Percentiles rank a stretch among this genome's conserved stretches.
Conservation (phyloP, 2,797 vertebrate genomes). For the Fringilla coelebs region DNA sequence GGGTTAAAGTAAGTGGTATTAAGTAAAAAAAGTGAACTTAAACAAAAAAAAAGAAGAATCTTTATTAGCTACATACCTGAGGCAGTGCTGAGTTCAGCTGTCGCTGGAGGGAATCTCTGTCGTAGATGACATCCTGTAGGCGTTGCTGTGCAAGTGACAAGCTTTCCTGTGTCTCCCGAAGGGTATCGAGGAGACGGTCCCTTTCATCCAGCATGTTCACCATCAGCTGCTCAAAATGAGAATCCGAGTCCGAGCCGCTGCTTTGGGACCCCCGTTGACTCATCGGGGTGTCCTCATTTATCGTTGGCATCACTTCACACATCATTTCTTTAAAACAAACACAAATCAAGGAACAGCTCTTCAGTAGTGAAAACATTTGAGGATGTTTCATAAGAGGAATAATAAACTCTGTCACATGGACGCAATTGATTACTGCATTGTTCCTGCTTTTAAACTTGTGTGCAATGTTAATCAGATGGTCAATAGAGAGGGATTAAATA, state of each 20-base stretch:
- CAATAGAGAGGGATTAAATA: conserved; percentile 16
- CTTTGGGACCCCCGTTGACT: conserved; percentile 97
- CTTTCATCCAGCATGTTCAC: conserved; percentile 99
- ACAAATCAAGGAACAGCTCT: background rate
- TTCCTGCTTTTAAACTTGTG: conserved; percentile 33
- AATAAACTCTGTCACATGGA: conserved; percentile 18
- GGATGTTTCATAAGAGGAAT: background rate
- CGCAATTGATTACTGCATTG: conserved; percentile 40
- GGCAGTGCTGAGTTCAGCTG: conserved; percentile 97
- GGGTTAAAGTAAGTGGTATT: background rate
- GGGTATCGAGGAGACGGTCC: conserved; percentile 94
- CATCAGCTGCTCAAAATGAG: conserved; percentile 99
- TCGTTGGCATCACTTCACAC: conserved; percentile 94
- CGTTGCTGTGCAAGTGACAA: conserved; percentile 92
- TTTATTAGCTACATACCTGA: conserved; percentile 81
- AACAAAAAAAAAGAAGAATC: background rate
- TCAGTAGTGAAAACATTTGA: conserved; percentile 17
- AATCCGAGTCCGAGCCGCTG: conserved; percentile 94
- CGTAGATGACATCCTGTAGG: conserved; percentile 96
- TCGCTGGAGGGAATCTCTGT: conserved; percentile 94
- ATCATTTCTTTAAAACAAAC: conserved; percentile 81
- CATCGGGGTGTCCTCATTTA: conserved; percentile 97
- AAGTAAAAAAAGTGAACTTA: background rate
- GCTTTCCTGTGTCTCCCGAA: conserved; percentile 96
- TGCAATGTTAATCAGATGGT: conserved; percentile 34